Base-by-base conservation (phyloP, 2,113 vertebrate species). In the Lethenteron reissneri region DNA sequence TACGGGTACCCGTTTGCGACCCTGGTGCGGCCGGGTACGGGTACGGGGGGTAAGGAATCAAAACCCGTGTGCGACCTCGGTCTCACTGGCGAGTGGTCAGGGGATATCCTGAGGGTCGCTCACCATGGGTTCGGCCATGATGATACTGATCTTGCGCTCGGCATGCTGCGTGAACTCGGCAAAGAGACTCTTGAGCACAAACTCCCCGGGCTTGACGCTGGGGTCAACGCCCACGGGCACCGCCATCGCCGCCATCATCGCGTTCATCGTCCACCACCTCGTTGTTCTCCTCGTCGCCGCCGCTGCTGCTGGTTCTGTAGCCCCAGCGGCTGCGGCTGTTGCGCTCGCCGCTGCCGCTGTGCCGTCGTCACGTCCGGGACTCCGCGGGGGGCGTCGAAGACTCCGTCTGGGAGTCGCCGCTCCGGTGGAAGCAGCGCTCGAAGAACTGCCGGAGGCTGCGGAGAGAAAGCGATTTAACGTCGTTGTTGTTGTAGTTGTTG, bases 131-230 rank as follows among this genome's bases (percentile, higher is more conserved):
- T 99, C 92, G 70, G 94, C 92, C 94, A 99, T 97, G 81, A 99
- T 92, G 84, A 96, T 87, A 83, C 97, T 92, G 75, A 99, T 99
- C 86, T 99, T 99, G 84, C 97, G 97, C 85, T 99, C 94, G 71
- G 92, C 90, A 75, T 95, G 89, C 81, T 95, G 82, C 76, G 94
- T 90, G 76, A 99, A 99, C 81, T 99, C 94, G 19, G 94, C 90
- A 17, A 99, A 97, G 71, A 99, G 87, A 79, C 89, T 99, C 83
- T 97, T 97, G 85, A 99, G 95, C 86, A 99, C 94, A 78, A 92
- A 99, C 82, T 99, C 94, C 76, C 94, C 94, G 64, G 94, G 94
- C 80, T 97, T 97, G 78, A 92, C 87, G 84, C 97, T 92, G 72
- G 94, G 92, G 85, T 97, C 92, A 79, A 99, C 87, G 72, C 64